Evolutionary conservation across 1,140 invertebrate genomes (phyloP).

Genomic region (Zaprionus ornatus): DNA sequence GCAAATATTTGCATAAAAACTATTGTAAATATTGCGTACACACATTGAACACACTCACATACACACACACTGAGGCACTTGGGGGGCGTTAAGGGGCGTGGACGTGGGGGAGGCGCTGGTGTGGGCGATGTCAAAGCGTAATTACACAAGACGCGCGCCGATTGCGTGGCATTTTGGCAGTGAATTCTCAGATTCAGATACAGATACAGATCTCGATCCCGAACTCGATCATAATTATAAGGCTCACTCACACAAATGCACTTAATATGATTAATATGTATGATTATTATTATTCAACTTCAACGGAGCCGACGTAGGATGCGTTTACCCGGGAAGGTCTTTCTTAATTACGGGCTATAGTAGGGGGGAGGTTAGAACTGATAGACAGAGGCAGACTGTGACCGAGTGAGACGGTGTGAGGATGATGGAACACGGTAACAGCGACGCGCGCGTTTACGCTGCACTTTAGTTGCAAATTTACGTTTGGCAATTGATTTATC

Average conservation of each 20-base stretch:
- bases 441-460: slow-evolving; percentile 52
- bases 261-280: not conserved
- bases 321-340: not conserved
- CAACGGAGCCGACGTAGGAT: not conserved
- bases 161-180: slow-evolving; percentile 53
- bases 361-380: not conserved
- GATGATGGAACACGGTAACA: not conserved
- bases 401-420: slow-evolving; percentile 17
- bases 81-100: not conserved
- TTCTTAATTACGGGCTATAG: slow-evolving; percentile 49
- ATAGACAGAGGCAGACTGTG: not conserved
- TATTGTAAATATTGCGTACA: slow-evolving; percentile 48
- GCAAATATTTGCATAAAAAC: slow-evolving; percentile 42
- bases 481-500: slow-evolving; percentile 63
- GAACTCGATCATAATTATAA: slow-evolving; percentile 2
- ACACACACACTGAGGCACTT: slow-evolving; percentile 32
- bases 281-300: not conserved
- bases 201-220: slow-evolving; percentile 8
- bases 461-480: slow-evolving; percentile 41
- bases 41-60: not conserved
- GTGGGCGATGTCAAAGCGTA: slow-evolving; percentile 35
- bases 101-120: not conserved
- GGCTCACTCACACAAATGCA: slow-evolving; percentile 10
- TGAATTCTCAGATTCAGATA: slow-evolving; percentile 14
- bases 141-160: slow-evolving; percentile 46